These are phyloP conservation scores for Paratilapia polleni DNA, from an alignment of 2,113 vertebrate genomes.

Conservation along the genomic window DNA sequence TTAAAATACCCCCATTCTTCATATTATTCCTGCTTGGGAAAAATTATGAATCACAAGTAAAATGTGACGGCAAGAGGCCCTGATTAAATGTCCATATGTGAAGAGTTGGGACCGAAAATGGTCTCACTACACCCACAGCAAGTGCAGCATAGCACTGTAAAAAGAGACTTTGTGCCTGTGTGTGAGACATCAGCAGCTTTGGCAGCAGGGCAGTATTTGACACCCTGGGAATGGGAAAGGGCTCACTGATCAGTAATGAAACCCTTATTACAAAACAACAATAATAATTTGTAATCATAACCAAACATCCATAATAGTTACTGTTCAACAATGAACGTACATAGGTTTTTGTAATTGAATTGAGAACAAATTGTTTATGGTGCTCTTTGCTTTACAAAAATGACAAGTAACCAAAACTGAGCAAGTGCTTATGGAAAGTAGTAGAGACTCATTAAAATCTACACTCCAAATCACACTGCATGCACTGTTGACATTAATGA, in stretches of 20 bases:
- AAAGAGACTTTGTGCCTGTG: neutral
- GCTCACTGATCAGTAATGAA: neutral
- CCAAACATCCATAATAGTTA: neutral
- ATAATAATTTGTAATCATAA: neutral
- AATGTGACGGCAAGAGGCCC: neutral
- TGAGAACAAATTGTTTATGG: no score
- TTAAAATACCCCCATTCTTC: neutral
- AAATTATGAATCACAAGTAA: neutral
- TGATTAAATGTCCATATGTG: neutral
- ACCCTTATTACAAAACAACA: neutral
- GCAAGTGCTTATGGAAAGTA: no score
- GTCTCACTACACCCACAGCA: neutral
- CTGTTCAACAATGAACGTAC: neutral
- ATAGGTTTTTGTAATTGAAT: no score
- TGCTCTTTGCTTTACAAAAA: neutral
- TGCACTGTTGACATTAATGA: no score
- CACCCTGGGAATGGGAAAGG: neutral
- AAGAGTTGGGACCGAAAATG: neutral
- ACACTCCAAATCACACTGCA: no score
- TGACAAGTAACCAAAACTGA: no score
- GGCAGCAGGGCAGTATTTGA: neutral
- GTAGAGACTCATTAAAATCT: no score
- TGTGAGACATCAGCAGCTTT: neutral
- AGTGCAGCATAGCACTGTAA: neutral
- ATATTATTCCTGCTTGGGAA: neutral